A percentile compares a stretch with the other conserved stretches of the same genome.
phyloP scores from a whole-genome alignment of 2,888 invertebrate species.

The Volucella bombylans region DNA sequence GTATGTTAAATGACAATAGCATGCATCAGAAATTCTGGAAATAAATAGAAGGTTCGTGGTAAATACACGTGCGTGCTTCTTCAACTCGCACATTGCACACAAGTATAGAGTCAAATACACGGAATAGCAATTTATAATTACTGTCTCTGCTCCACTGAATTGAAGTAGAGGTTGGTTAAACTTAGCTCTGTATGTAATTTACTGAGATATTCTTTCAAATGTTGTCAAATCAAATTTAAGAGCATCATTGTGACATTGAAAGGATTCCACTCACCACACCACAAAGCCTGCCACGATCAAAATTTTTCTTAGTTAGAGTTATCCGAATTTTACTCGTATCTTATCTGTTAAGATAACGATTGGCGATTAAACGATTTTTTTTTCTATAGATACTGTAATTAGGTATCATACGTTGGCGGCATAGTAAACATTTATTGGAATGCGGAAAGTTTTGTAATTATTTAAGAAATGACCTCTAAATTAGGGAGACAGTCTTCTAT shows the following conservation, averaged over 20 bases:
- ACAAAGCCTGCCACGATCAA: not conserved
- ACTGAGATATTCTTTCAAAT: not conserved
- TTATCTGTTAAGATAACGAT: too few species aligned
- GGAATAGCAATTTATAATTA: constrained; percentile 44
- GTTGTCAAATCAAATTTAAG: constrained; percentile 34
- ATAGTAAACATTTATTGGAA: not conserved
- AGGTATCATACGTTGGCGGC: too few species aligned
- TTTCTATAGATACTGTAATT: too few species aligned
- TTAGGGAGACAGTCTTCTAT: not conserved
- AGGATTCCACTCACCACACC: constrained; percentile 4
- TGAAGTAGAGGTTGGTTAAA: constrained; percentile 2
- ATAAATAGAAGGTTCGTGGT: constrained; percentile 25
- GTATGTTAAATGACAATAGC: not conserved
- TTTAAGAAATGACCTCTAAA: not conserved
- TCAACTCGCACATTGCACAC: not conserved
- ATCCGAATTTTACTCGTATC: too few species aligned
- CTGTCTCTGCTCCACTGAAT: not conserved
- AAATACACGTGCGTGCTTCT: not conserved
- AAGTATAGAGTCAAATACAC: constrained; percentile 7
- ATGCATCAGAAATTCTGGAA: constrained; percentile 27
- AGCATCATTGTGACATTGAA: not conserved
- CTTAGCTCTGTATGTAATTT: constrained; percentile 33
- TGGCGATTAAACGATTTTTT: too few species aligned
- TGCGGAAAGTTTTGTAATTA: not conserved
- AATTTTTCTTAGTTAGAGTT: too few species aligned